Percentiles rank a stretch among this genome's conserved stretches.
phyloP scores from a whole-genome alignment of 1,140 invertebrate species.

The Ceratosolen fusciceps region DNA sequence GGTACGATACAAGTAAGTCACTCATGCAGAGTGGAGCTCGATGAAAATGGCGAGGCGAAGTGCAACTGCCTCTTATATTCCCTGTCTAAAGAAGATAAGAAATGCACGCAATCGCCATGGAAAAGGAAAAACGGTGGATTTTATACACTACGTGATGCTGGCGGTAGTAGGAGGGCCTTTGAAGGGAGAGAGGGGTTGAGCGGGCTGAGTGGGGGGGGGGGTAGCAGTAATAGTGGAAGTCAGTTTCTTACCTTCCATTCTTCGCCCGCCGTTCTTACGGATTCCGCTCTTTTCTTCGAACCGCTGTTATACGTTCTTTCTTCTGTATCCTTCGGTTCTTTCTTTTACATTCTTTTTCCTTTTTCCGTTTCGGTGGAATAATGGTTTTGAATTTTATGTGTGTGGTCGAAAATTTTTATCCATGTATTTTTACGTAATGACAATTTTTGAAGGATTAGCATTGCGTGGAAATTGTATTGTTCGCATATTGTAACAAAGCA shows the following conservation, averaged over 20 bases:
- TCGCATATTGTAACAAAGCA: background rate
- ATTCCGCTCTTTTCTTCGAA: conserved; percentile 48
- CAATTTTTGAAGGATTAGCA: background rate
- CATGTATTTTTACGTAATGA: background rate
- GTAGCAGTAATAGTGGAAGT: conserved; percentile 40
- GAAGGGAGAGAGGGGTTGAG: background rate
- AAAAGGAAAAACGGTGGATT: conserved; percentile 44
- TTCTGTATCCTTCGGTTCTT: background rate
- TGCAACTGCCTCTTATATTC: background rate
- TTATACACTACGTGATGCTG: conserved; percentile 1
- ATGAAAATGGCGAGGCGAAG: background rate
- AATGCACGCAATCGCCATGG: conserved; percentile 29
- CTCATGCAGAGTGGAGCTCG: background rate
- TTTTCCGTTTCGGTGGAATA: conserved; percentile 19
- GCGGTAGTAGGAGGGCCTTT: no score
- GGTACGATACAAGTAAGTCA: conserved; percentile 34
- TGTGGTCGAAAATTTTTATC: conserved; percentile 5
- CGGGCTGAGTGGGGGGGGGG: background rate
- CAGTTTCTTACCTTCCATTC: conserved; percentile 45
- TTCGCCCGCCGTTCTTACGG: conserved; percentile 42
- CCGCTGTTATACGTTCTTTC: conserved; percentile 15
- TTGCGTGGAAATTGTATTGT: background rate
- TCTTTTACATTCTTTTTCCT: conserved; percentile 1
- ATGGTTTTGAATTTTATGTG: conserved; percentile 28
- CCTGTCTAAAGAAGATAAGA: conserved; percentile 21